Base-by-base conservation (phyloP, 2,797 vertebrate species). In the Enteromius unitaeniatus region DNA sequence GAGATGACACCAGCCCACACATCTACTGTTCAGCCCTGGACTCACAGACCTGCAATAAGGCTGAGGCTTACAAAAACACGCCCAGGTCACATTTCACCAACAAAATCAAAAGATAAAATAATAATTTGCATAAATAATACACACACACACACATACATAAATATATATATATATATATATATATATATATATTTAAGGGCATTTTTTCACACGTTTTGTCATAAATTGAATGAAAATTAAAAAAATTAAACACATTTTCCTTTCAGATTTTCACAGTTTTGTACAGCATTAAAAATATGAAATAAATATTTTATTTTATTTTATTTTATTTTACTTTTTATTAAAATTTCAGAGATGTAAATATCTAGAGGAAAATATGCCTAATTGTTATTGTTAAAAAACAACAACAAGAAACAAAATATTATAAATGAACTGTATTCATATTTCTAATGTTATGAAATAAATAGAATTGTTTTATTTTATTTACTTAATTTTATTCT, bases 1-100 rank as follows among this genome's bases (percentile, higher is more conserved):
- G 88, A 86, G 84, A 89, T 94, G 94, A 95, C 92, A 94, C 92
- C n/a, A 84, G 91, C 91, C 85, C 82, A 68, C 84, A 81, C 78
- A 87, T 51, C 84, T 31, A 73, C 78, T 64, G 40, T 37, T 82
- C 34, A 26, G 14, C 67, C 62, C 53, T 34, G 31, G 21, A 62
- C 73, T 70, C 67, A 19, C 77, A 78, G 70, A 55, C 65, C 40
- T 17, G 58, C 65, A 77, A 51, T 42, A 70, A 74, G 26, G 51
- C n/a, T 28, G 9, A 72, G 23, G 45, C 42, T 69, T 11, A 26
- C 21, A 23, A 74, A 81, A 74, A 62, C 69, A 45, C 21, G 17
- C 31, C 28, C 51, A 45, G n/a, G 34, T 81, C 67, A 60, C 55
- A 14, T 40, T 65, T 74, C 8, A 34, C 3, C 11, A n/a, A 4